These are phyloP conservation scores for Caenorhabditis sp. DNA, from an alignment of 2,888 invertebrate genomes.

Conservation along the genomic window DNA sequence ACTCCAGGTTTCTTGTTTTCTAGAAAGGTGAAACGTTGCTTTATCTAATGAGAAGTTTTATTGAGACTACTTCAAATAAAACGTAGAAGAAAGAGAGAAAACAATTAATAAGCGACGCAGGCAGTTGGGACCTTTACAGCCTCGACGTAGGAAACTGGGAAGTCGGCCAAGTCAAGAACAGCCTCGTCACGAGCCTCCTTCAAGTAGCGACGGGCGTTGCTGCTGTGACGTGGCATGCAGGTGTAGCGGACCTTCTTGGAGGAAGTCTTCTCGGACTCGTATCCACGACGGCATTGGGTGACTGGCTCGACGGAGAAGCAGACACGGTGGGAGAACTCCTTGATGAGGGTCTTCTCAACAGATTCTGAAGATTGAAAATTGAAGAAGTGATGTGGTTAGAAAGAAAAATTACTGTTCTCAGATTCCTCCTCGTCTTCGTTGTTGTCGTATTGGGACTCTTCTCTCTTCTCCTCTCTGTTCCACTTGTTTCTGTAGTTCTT, in stretches of 20 bases:
- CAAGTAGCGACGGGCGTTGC: constrained; percentile 74
- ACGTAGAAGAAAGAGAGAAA: background rate
- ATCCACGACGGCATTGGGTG: constrained; percentile 70
- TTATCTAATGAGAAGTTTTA: constrained; percentile 20
- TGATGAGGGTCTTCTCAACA: constrained; percentile 72
- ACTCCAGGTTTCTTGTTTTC: background rate
- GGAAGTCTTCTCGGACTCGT: constrained; percentile 36
- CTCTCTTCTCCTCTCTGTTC: constrained; percentile 48
- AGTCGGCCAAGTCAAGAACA: constrained; percentile 54
- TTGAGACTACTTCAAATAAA: constrained; percentile 23
- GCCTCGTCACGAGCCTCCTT: constrained; percentile 67
- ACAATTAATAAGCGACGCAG: constrained; percentile 59
- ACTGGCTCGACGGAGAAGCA: constrained; percentile 80
- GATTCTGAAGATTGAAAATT: constrained; percentile 67
- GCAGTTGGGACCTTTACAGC: constrained; percentile 61
- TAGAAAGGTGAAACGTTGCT: constrained; percentile 1
- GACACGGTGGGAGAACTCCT: constrained; percentile 76
- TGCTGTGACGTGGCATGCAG: constrained; percentile 76
- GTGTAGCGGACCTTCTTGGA: constrained; percentile 70
- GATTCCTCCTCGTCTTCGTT: constrained; percentile 25
- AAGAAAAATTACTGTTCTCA: constrained; percentile 12
- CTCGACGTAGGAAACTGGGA: constrained; percentile 69
- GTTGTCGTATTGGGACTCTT: constrained; percentile 26
- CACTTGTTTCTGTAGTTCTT: constrained; percentile 68
- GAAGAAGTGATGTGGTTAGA: background rate